A percentile compares a stretch with the other conserved stretches of the same genome.
Conservation (phyloP, 2,888 invertebrate genomes). For the Hirtodrosophila duncani region DNA sequence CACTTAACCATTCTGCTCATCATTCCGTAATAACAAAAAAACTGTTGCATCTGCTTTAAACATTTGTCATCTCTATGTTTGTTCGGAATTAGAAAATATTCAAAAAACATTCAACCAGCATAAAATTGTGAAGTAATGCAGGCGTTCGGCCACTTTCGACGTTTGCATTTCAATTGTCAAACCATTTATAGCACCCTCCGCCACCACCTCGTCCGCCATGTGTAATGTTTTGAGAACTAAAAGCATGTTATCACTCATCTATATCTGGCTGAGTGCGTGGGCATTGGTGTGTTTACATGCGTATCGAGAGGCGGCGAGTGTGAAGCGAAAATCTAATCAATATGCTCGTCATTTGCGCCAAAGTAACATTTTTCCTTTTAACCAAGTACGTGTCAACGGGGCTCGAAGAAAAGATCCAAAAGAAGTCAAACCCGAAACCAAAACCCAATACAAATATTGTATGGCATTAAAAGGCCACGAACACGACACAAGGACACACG, state of each 20-base stretch:
- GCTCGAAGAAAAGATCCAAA: slow-evolving; percentile 15
- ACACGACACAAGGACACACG: slow-evolving; percentile 17
- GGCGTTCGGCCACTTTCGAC: slow-evolving; percentile 12
- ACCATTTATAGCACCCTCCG: slow-evolving; percentile 28
- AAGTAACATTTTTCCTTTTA: slow-evolving; percentile 69
- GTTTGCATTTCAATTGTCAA: slow-evolving; percentile 26
- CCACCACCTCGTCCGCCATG: slow-evolving; percentile 17
- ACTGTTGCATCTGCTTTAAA: no score
- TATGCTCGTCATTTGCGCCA: slow-evolving; percentile 67
- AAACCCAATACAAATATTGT: slow-evolving; percentile 29
- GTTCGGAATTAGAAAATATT: slow-evolving; percentile 5
- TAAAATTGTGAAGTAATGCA: slow-evolving; percentile 18
- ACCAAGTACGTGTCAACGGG: slow-evolving; percentile 70
- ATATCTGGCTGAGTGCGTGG: no score
- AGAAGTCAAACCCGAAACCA: slow-evolving; percentile 1
- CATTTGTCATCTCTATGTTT: no score
- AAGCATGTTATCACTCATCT: slow-evolving; percentile 65
- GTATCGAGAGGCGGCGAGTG: slow-evolving; percentile 52
- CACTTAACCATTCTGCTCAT: no score
- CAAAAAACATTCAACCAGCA: slow-evolving; percentile 35
- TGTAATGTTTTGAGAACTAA: slow-evolving; percentile 54
- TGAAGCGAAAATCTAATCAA: slow-evolving; percentile 59
- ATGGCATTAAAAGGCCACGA: slow-evolving; percentile 31
- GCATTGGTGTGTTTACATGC: slow-evolving; percentile 52
- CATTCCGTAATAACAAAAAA: no score